Percentiles rank a stretch among this genome's conserved stretches.
Conservation (phyloP, 2,888 invertebrate species). For the Eupithecia subumbrata region DNA sequence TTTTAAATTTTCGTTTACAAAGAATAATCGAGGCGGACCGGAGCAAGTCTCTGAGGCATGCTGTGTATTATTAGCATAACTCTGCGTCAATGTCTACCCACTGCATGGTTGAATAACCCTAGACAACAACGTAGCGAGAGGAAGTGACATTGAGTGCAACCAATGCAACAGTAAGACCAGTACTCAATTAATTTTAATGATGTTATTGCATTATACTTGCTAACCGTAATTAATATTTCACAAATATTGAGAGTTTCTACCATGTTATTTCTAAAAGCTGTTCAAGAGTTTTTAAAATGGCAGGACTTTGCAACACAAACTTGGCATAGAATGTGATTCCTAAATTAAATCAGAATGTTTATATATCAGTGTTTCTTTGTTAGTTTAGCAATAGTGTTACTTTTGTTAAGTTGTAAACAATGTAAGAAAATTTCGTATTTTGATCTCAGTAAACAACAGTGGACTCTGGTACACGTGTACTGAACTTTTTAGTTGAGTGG, state of each 20-base stretch:
- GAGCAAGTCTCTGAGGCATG: conserved; percentile 45
- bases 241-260: background rate
- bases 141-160: conserved; percentile 18
- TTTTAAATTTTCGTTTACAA: conserved; percentile 31
- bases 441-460: conserved; percentile 17
- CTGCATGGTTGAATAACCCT: conserved; percentile 71
- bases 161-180: background rate
- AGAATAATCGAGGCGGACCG: conserved; percentile 47
- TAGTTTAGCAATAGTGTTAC: background rate
- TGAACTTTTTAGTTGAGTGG: conserved; percentile 18
- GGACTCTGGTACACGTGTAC: conserved; percentile 16
- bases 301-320: conserved; percentile 22
- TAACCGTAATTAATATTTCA: background rate
- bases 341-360: background rate
- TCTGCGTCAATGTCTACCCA: conserved; percentile 55
- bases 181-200: background rate
- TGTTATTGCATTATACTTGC: background rate
- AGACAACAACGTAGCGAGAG: conserved; percentile 47
- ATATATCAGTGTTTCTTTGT: conserved; percentile 7
- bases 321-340: conserved; percentile 28
- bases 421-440: background rate
- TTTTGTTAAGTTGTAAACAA: conserved; percentile 16
- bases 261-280: background rate
- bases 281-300: background rate
- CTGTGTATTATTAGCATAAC: conserved; percentile 54